Conservation (phyloP, 2,113 vertebrate species). For the Menura novaehollandiae region DNA sequence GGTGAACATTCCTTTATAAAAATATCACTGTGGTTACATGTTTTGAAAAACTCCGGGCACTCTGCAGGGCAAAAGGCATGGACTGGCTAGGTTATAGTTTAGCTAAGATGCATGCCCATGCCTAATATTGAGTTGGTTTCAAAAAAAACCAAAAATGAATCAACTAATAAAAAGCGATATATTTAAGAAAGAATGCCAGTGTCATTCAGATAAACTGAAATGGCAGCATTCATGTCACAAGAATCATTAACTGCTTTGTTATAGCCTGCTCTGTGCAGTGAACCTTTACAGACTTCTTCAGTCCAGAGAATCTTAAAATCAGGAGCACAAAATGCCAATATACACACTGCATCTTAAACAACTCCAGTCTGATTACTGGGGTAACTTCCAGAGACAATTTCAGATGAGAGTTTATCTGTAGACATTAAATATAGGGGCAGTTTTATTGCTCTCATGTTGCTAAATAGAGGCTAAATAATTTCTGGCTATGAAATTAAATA, state of each 20-base stretch:
- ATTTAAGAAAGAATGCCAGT: slow-evolving; percentile 21
- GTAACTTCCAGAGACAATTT: background rate
- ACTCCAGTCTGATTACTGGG: background rate
- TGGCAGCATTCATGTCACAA: slow-evolving; percentile 1
- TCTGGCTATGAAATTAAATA: background rate
- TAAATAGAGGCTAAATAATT: background rate
- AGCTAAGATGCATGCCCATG: slow-evolving; percentile 17
- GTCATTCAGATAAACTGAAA: slow-evolving; percentile 37
- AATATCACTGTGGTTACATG: slow-evolving; percentile 78
- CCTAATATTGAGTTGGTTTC: background rate
- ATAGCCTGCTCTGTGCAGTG: background rate
- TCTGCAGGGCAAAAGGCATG: slow-evolving; percentile 62
- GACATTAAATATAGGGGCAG: background rate
- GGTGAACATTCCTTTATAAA: slow-evolving; percentile 73
- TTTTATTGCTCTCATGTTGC: background rate
- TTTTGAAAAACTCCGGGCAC: slow-evolving; percentile 59
- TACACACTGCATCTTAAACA: background rate
- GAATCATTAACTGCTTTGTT: slow-evolving; percentile 59
- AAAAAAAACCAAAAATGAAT: background rate
- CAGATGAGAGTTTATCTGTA: background rate
- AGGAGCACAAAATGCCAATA: background rate
- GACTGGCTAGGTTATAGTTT: slow-evolving; percentile 54
- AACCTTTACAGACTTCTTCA: slow-evolving; percentile 38
- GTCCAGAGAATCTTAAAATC: slow-evolving; percentile 9
- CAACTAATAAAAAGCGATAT: background rate